A percentile compares a stretch with the other conserved stretches of the same genome.
These are phyloP conservation scores for Drosophila melanosoma DNA, from an alignment of 2,888 invertebrate genomes.

Conservation along the genomic window DNA sequence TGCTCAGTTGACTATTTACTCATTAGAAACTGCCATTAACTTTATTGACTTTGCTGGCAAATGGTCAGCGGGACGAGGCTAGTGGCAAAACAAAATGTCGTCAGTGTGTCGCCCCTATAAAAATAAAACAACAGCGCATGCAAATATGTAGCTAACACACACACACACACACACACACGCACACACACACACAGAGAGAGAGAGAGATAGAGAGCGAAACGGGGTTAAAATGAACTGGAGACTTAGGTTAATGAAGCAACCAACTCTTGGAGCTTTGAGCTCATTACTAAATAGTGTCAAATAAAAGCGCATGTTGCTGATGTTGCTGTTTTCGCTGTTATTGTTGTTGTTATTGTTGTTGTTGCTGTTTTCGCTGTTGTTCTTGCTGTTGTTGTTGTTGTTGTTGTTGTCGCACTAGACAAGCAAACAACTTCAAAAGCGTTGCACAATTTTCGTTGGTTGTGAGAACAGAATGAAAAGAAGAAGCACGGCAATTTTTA, in stretches of 20 bases:
- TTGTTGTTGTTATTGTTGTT: not conserved
- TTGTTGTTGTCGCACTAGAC: slow-evolving; percentile 39
- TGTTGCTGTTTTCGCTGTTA: slow-evolving; percentile 1
- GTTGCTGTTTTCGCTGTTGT: slow-evolving; percentile 8
- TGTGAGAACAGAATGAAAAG: slow-evolving; percentile 36
- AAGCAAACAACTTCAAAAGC: slow-evolving; percentile 65
- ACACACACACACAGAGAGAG: not conserved
- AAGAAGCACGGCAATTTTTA: slow-evolving; percentile 24
- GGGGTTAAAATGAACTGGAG: slow-evolving; percentile 33
- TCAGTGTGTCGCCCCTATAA: slow-evolving; percentile 50
- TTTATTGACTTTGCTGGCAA: slow-evolving; percentile 50
- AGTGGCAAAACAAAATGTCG: slow-evolving; percentile 22
- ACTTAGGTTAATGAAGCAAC: slow-evolving; percentile 20
- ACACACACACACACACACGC: not conserved
- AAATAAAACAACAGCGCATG: slow-evolving; percentile 18
- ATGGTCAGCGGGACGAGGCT: slow-evolving; percentile 20
- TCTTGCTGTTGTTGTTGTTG: slow-evolving; percentile 6
- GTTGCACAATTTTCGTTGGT: slow-evolving; percentile 70
- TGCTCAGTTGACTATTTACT: slow-evolving; percentile 35
- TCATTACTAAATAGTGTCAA: slow-evolving; percentile 37
- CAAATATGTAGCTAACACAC: slow-evolving; percentile 2
- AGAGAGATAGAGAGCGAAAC: not conserved
- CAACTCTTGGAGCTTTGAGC: slow-evolving; percentile 22
- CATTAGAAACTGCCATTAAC: slow-evolving; percentile 57
- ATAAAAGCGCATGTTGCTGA: slow-evolving; percentile 17